Evolutionary conservation across 2,888 invertebrate genomes (phyloP), one percentile per base, ranked within the genome.

Genomic region (Sicus ferrugineus): DNA sequence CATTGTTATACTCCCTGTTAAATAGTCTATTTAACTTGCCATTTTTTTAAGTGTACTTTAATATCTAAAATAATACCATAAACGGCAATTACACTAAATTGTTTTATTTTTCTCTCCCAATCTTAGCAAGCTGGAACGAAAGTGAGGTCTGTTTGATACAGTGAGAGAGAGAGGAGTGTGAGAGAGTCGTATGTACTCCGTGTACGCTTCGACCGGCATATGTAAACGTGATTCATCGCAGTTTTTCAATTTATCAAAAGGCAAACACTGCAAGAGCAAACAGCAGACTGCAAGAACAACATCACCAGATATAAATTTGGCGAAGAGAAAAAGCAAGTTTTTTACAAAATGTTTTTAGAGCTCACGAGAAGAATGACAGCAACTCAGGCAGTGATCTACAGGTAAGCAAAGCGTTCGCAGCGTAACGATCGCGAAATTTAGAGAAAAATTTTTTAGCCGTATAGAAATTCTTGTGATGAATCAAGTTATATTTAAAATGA

Each of bases 301-400:
- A 68, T 72, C 59, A 72, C 68, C 50, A 72, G n/a, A n/a, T n/a
- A n/a, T n/a, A n/a, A n/a, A n/a, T n/a, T n/a, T n/a, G n/a, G n/a
- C n/a, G n/a, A n/a, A 71, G 6, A 19, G 50, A 50, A 21, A 50
- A 3, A 50, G 5, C 5, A 50, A 50, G 3, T 7, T 70, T 61
- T 62, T 63, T 63, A 42, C 54, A 46, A 52, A 68, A 50, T 64
- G 56, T 63, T 63, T 31, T 63, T 61, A 65, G 63, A 72, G 62
- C 70, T 56, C 42, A 23, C 62, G 67, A 46, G 48, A n/a, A 70
- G 58, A 72, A 70, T 69, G 68, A 21, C 31, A 67, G 48, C 59
- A 67, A 21, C 59, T 48, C 31, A 59, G 79, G 78, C 82, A 82
- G 81, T 82, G 79, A 81, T 82, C 81, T 77, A 75, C 81, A 82